phyloP scores from a whole-genome alignment of 2,113 vertebrate species.

The Symphodus melops region DNA sequence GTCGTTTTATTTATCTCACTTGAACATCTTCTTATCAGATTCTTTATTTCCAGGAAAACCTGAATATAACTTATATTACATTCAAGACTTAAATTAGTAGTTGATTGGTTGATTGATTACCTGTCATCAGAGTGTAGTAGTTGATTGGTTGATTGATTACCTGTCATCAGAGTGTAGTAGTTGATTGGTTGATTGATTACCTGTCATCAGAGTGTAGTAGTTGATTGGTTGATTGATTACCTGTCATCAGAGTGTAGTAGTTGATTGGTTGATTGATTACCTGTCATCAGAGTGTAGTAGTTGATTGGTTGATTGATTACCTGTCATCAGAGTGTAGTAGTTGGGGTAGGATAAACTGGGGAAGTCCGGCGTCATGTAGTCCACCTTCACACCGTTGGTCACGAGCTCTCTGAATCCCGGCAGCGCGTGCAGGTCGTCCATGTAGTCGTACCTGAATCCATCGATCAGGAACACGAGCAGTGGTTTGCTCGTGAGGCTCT shows the following conservation, averaged over 20 bases:
- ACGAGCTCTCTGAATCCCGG: constrained; percentile 89
- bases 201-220: background rate
- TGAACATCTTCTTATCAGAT: no score
- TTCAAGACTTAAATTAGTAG: no score
- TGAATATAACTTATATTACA: no score
- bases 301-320: constrained; percentile 70
- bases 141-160: no score
- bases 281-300: background rate
- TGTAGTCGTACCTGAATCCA: constrained; percentile 93
- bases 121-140: no score
- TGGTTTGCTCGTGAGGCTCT: constrained; percentile 71
- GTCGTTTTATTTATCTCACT: no score
- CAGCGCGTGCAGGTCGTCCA: constrained; percentile 85
- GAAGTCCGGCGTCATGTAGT: constrained; percentile 95
- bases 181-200: no score
- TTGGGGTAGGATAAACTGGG: constrained; percentile 95
- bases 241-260: background rate
- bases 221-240: no score
- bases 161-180: no score
- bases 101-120: no score
- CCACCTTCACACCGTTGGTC: constrained; percentile 89
- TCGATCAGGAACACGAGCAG: constrained; percentile 92
- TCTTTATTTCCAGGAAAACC: no score
- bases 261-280: no score
- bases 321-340: constrained; percentile 96